Base-by-base conservation (phyloP, 2,797 vertebrate genomes). In the Lepus townsendii region DNA sequence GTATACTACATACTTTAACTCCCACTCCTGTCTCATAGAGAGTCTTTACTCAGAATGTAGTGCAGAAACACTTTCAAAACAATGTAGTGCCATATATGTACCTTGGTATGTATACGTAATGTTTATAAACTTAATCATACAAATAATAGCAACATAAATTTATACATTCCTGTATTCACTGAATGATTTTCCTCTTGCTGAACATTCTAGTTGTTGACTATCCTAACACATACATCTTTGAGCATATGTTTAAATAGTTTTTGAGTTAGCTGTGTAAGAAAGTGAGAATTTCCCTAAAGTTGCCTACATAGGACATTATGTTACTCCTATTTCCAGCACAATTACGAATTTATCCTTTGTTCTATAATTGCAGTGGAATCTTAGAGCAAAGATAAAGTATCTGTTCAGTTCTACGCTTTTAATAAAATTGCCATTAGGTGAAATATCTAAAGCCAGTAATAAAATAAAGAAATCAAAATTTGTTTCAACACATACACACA, bases 131-230 rank as follows among this genome's bases (percentile, higher is more conserved):
- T 68, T 69, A 83, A 60, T 68, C 10, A 52, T 63, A n/a, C 20
- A 76, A 85, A 85, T 93, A 83, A 57, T 68, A 88, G 69, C 47
- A 84, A 38, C 11, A 47, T 60, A 62, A 3, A 35, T 83, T 0
- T 24, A 68, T 2, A 90, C 22, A 69, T 5, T 85, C 30, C 22
- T 47, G 32, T 13, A 75, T 93, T 82, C 68, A 86, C 90, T 83
- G 92, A 88, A 83, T 77, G 52, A 83, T 83, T 91, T 83, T 91
- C 19, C 54, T 94, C 92, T 87, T 57, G 27, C 65, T 79, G 38
- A 83, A 88, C 42, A 82, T 89, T 91, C 62, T 83, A n/a, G 42
- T 86, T 93, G 32, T 32, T 95, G 26, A 84, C 68, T 88, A 72
- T 66, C 68, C 13, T 89, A 90, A n/a, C 11, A 73, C 24, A 88